Evolutionary conservation across 2,797 vertebrate species (phyloP), one percentile per base, ranked within the genome.

Genomic region (Delichon dasypus): DNA sequence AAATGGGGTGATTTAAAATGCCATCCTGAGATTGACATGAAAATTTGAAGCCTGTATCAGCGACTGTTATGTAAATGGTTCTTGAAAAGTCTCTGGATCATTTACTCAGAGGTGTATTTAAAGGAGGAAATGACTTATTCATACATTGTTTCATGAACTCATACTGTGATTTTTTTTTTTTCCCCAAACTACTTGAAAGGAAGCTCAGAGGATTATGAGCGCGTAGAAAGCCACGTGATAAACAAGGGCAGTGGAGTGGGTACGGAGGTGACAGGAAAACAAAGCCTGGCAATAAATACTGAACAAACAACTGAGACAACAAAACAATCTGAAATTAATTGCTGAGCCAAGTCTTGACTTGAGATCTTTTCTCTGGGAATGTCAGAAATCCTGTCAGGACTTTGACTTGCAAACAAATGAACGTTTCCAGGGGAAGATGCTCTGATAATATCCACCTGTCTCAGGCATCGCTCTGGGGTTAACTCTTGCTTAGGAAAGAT

Each of bases 61-160:
- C 57, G 91, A 97, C 94, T 92, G 96, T 91, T 96, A 92, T 89
- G 97, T 96, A 95, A 90, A 96, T 96, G 74, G 61, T 85, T 96
- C 68, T 87, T 94, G 94, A 96, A 88, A 94, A 81, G 55, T 48
- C 87, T 89, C 85, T 94, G 82, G 94, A 95, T 88, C 85, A 89
- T 96, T 95, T 90, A 90, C 73, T 94, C 88, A 92, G 88, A 96
- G 82, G 65, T 8, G 13, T 95, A 96, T 96, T 94, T 92, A 95
- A 98, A 94, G 84, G 58, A 95, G 92, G 83, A 96, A 94, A 91
- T 96, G 84, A 97, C 71, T 97, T 96, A 94, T 92, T 95, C 87
- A 93, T 91, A 75, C 78, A 79, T 78, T 80, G 90, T 96, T 94
- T 95, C 81, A 89, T 73, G 90, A 93, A 80, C 71, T 94, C 85